These are phyloP conservation scores for Leptatherina wallacei DNA, from an alignment of 2,797 vertebrate genomes.

Conservation along the genomic window DNA sequence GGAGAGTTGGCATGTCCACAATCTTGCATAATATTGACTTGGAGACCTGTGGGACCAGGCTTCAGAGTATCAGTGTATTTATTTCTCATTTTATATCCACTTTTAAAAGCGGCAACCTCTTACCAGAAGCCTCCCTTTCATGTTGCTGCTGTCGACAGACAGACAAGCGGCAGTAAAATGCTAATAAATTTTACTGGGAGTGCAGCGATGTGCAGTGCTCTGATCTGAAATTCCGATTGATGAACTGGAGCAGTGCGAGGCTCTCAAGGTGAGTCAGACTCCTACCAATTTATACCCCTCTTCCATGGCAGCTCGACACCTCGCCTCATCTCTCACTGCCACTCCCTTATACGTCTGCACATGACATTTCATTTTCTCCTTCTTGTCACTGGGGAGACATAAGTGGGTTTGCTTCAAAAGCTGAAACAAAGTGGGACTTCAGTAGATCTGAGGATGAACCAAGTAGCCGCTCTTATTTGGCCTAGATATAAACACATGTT, in stretches of 20 bases:
- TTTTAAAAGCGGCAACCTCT: conserved; percentile 58
- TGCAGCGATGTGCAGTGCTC: conserved; percentile 57
- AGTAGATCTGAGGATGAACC: conserved; percentile 45
- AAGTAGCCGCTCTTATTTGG: conserved; percentile 33
- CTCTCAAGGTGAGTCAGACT: conserved; percentile 76
- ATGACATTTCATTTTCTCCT: conserved; percentile 62
- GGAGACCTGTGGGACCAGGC: conserved; percentile 57
- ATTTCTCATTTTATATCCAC: conserved; percentile 68
- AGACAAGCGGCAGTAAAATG: conserved; percentile 72
- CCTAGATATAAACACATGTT: conserved; percentile 12
- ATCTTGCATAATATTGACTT: conserved; percentile 67
- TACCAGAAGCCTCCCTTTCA: conserved; percentile 62
- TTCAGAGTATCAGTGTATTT: conserved; percentile 61
- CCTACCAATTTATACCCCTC: conserved; percentile 62
- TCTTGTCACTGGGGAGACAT: conserved; percentile 42
- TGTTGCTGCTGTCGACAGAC: conserved; percentile 69
- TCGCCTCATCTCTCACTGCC: conserved; percentile 61
- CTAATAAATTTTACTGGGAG: conserved; percentile 75
- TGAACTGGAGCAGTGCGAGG: conserved; percentile 65
- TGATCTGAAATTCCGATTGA: conserved; percentile 80
- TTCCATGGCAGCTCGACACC: conserved; percentile 52
- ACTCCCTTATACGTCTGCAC: conserved; percentile 54
- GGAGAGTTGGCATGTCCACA: conserved; percentile 42
- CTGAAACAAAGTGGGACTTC: conserved; percentile 55
- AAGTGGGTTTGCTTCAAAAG: conserved; percentile 37